A percentile compares a stretch with the other conserved stretches of the same genome.
Conservation (phyloP, 2,888 invertebrate species). For the Dolichopus griseipennis region DNA sequence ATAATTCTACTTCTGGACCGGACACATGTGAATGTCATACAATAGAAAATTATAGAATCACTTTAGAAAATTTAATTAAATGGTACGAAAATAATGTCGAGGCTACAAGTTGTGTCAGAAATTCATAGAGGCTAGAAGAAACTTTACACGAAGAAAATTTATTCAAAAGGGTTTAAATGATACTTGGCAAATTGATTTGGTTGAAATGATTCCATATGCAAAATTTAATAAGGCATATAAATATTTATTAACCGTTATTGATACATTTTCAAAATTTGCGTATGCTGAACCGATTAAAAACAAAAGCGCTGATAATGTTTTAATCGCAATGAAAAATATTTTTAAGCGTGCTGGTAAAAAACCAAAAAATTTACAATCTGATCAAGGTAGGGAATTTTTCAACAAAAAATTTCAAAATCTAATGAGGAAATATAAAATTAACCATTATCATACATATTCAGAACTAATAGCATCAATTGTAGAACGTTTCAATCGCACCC, state of each 20-base stretch:
- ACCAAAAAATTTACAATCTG: conserved; percentile 1
- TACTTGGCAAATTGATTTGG: conserved; percentile 42
- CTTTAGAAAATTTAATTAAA: background rate
- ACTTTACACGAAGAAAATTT: conserved; percentile 32
- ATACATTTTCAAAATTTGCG: conserved; percentile 37
- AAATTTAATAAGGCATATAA: conserved; percentile 30
- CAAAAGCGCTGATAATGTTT: conserved; percentile 24
- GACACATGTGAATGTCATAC: no score
- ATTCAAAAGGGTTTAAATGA: conserved; percentile 36
- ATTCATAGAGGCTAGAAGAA: conserved; percentile 35
- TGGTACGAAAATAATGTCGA: background rate
- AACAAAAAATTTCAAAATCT: conserved; percentile 8
- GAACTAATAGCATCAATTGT: conserved; percentile 13
- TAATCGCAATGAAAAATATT: conserved; percentile 11
- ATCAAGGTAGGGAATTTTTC: conserved; percentile 13
- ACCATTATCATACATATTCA: conserved; percentile 12
- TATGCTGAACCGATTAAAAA: conserved; percentile 33
- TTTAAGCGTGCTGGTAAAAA: background rate
- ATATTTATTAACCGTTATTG: conserved; percentile 35
- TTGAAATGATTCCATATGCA: conserved; percentile 30
- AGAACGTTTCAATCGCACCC: conserved; percentile 14
- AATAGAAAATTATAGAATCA: no score
- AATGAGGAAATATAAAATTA: conserved; percentile 11
- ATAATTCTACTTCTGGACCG: no score
- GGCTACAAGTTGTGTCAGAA: conserved; percentile 27